Evolutionary conservation across 2,113 vertebrate species (phyloP).

Genomic region (Glaucidium brasilianum): DNA sequence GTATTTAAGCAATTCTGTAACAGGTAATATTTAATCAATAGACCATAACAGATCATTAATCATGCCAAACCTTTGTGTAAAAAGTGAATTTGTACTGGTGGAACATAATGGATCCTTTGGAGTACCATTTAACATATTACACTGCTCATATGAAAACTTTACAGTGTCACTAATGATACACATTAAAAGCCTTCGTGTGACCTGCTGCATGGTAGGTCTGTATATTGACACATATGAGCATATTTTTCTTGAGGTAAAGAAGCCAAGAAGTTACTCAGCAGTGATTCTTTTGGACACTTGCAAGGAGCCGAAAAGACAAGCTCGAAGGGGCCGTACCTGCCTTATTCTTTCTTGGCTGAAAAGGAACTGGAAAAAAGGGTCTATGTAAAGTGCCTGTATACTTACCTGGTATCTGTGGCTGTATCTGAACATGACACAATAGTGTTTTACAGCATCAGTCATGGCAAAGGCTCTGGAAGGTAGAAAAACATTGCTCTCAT

Average conservation of each 20-base stretch:
- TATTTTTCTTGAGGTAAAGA: conserved; percentile 1
- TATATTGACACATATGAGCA: background rate
- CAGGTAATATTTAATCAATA: conserved; percentile 66
- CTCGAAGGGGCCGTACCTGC: background rate
- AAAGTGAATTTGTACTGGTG: conserved; percentile 46
- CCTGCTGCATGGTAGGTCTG: background rate
- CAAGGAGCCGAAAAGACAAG: background rate
- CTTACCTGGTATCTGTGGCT: background rate
- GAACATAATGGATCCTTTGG: conserved; percentile 22
- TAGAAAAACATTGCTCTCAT: background rate
- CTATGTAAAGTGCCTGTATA: background rate
- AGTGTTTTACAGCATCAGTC: background rate
- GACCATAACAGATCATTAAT: conserved; percentile 63
- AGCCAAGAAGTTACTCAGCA: background rate
- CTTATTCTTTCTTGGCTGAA: background rate
- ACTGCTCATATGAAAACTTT: background rate
- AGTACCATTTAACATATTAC: background rate
- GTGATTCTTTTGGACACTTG: background rate
- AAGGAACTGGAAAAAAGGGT: background rate
- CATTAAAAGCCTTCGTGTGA: background rate
- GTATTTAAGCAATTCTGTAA: conserved; percentile 61
- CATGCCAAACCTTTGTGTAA: conserved; percentile 56
- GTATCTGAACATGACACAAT: background rate
- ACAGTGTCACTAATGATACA: background rate
- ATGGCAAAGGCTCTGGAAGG: background rate